Evolutionary conservation across 2,888 invertebrate species (phyloP).

Genomic region (Urechis unicinctus): DNA sequence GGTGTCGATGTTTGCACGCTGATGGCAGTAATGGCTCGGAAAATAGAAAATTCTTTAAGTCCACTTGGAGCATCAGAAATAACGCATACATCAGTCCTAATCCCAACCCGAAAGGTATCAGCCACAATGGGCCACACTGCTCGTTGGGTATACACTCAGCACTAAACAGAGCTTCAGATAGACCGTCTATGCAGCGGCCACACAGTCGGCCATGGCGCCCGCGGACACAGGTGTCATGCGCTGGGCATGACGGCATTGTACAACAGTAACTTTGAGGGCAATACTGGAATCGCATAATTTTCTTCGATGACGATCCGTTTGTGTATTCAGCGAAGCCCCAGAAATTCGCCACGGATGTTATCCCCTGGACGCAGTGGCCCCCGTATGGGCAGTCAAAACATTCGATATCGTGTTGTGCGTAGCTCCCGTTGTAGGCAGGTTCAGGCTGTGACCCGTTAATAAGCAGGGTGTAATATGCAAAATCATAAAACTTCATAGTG

Average conservation of each 20-base stretch:
- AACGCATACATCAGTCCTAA: slow-evolving; percentile 17
- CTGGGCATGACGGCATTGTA: slow-evolving; percentile 12
- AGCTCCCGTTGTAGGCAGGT: slow-evolving; percentile 18
- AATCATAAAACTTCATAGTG: slow-evolving; percentile 17
- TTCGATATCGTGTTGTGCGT: slow-evolving; percentile 20
- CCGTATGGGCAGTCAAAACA: slow-evolving; percentile 23
- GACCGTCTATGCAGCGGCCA: slow-evolving; percentile 18
- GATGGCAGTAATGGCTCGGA: slow-evolving; percentile 2
- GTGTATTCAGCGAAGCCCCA: slow-evolving; percentile 18
- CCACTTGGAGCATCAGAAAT: slow-evolving; percentile 19
- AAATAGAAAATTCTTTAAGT: slow-evolving; percentile 20
- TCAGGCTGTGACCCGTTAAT: slow-evolving; percentile 20
- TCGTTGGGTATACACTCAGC: slow-evolving; percentile 16
- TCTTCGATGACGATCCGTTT: not conserved
- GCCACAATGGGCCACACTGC: slow-evolving; percentile 16
- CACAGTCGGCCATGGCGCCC: slow-evolving; percentile 18
- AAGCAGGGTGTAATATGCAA: slow-evolving; percentile 20
- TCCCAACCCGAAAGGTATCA: slow-evolving; percentile 11
- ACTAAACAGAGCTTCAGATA: slow-evolving; percentile 19
- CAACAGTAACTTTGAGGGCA: slow-evolving; percentile 24
- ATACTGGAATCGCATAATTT: slow-evolving; percentile 20
- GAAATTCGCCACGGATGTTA: slow-evolving; percentile 22
- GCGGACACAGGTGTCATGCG: slow-evolving; percentile 13
- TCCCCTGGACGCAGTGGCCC: slow-evolving; percentile 22
- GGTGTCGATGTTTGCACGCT: not conserved